Percentiles rank a stretch among this genome's conserved stretches.
phyloP scores from a whole-genome alignment of 2,888 invertebrate genomes.

The Aporophyla lueneburgensis region DNA sequence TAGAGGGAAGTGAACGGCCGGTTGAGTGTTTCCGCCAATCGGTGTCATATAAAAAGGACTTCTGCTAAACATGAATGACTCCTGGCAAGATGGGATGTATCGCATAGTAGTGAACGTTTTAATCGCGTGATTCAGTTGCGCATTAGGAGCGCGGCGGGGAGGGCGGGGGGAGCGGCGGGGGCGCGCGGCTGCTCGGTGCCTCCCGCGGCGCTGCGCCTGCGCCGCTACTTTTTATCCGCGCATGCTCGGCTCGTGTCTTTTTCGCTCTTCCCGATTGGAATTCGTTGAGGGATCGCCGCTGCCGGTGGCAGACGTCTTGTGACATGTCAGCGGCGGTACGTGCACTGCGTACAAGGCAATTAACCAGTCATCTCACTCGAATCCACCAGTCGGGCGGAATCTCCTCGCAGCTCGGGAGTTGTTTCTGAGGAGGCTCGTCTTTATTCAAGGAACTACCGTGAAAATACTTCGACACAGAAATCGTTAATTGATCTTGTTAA shows the following conservation, averaged over 20 bases:
- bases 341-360: slow-evolving; percentile 89
- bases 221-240: slow-evolving; percentile 85
- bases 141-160: slow-evolving; percentile 69
- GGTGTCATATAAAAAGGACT: slow-evolving; percentile 61
- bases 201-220: slow-evolving; percentile 85
- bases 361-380: slow-evolving; percentile 85
- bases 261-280: slow-evolving; percentile 90
- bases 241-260: slow-evolving; percentile 90
- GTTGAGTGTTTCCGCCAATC: slow-evolving; percentile 47
- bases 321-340: slow-evolving; percentile 88
- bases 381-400: slow-evolving; percentile 77
- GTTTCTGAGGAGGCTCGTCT: slow-evolving; percentile 80
- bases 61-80: slow-evolving; percentile 74
- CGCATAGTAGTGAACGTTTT: slow-evolving; percentile 76
- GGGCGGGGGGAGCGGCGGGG: slow-evolving; percentile 65
- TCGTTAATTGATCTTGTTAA: slow-evolving; percentile 82
- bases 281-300: slow-evolving; percentile 89
- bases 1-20: slow-evolving; percentile 42
- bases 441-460: slow-evolving; percentile 86
- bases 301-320: slow-evolving; percentile 90
- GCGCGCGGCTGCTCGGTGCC: slow-evolving; percentile 76
- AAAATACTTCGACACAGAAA: slow-evolving; percentile 80
- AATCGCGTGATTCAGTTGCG: slow-evolving; percentile 80
- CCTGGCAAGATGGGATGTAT: slow-evolving; percentile 73
- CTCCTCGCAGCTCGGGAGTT: slow-evolving; percentile 74